Evolutionary conservation across 1,140 invertebrate genomes (phyloP), one percentile per base, ranked within the genome.

Genomic region (Drosophila jambulina): DNA sequence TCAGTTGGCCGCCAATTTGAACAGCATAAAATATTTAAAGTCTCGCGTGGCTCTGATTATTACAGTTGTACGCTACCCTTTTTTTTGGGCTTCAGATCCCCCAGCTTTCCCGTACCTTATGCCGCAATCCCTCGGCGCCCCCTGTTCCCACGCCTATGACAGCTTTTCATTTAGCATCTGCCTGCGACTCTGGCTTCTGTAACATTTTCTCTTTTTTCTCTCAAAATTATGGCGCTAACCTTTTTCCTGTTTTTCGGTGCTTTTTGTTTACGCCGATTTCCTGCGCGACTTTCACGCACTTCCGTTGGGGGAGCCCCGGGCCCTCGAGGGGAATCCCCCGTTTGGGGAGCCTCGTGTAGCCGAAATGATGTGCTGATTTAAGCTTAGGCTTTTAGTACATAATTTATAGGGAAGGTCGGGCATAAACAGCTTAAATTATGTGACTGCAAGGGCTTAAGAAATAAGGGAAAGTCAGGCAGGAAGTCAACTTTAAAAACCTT

Each of bases 381-480:
- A 65, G 77, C 49, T 67, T 57, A 45, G 68, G 85, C 84, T 84
- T 75, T 87, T 88, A 88, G 77, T 87, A 84, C 85, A 88, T 90
- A 84, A 90, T 88, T 90, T 90, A 88, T 90, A 71, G 62, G 51
- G 70, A 75, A 78, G 76, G 72, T 67, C 63, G 58, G 40, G 77
- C 80, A 87, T 87, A 87, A 87, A 88, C 58, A 78, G 85, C 78
- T 90, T 88, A 84, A 84, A 84, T 81, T 90, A 88, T 88, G 81
- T 80, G 83, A 46, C 58, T 76, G 49, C 36, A 25, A 60, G 38
- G 38, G 46, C 57, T 69, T 64, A 45, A 65, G 56, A 65, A 68
- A 78, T 59, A 71, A 61, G 5, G 15, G 8, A 32, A 19, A 54
- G 19, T 58, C 27, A 43, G 71, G 10, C 38, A 49, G 23, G 2